A percentile compares a stretch with the other conserved stretches of the same genome.
Conservation (phyloP, 2,888 invertebrate genomes). For the Lasioglossum zephyrum region DNA sequence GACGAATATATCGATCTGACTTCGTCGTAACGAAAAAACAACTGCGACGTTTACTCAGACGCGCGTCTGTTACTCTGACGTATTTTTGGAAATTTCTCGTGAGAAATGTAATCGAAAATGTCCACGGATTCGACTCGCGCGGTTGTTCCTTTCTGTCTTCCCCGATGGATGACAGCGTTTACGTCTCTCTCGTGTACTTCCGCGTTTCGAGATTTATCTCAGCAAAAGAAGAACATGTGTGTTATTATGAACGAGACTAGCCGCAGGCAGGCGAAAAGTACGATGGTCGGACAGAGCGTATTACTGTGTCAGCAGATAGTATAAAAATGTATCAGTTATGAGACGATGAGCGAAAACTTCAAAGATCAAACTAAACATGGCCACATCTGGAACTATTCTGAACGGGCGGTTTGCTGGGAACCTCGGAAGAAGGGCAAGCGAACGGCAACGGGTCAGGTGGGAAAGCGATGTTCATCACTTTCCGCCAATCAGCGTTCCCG, state of each 20-base stretch:
- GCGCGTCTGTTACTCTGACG: slow-evolving; percentile 41
- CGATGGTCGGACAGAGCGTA: slow-evolving; percentile 77
- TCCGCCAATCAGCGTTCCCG: slow-evolving; percentile 68
- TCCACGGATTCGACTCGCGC: slow-evolving; percentile 61
- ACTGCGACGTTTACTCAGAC: slow-evolving; percentile 44
- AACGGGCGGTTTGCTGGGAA: slow-evolving; percentile 73
- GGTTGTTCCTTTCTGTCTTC: slow-evolving; percentile 38
- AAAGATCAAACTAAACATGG: slow-evolving; percentile 84
- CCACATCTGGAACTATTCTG: slow-evolving; percentile 85
- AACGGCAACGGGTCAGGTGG: slow-evolving; percentile 62
- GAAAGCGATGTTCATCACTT: slow-evolving; percentile 56
- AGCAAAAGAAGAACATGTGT: slow-evolving; percentile 64
- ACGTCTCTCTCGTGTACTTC: slow-evolving; percentile 61
- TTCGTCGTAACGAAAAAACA: slow-evolving; percentile 38
- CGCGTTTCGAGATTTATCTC: slow-evolving; percentile 65
- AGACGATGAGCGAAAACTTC: slow-evolving; percentile 81
- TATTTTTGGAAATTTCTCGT: slow-evolving; percentile 27
- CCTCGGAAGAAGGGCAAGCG: slow-evolving; percentile 66
- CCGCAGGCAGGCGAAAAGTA: slow-evolving; percentile 75
- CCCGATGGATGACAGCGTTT: slow-evolving; percentile 58
- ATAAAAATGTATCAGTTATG: slow-evolving; percentile 73
- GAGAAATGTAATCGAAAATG: not conserved
- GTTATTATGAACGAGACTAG: slow-evolving; percentile 66
- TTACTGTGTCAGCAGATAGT: slow-evolving; percentile 73
- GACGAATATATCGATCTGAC: slow-evolving; percentile 44